Evolutionary conservation across 2,113 vertebrate genomes (phyloP).

Genomic region (Caranx melampygus): DNA sequence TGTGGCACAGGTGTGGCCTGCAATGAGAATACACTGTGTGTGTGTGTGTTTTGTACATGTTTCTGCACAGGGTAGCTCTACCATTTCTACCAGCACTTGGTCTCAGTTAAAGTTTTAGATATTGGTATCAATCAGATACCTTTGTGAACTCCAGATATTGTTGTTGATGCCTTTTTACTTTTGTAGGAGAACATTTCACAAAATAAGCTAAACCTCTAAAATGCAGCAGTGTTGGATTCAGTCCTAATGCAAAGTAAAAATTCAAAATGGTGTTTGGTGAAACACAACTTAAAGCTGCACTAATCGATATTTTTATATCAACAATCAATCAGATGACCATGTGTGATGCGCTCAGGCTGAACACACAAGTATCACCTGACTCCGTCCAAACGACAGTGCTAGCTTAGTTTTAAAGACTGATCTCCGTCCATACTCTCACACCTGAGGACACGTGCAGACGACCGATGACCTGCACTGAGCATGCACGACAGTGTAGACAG

Average conservation of each 20-base stretch:
- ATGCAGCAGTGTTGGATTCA: neutral
- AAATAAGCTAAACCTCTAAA: constrained; percentile 25
- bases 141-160: neutral
- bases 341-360: neutral
- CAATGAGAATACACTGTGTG: constrained; percentile 43
- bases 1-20: constrained; percentile 46
- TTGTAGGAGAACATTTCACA: neutral
- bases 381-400: too few relatives aligned
- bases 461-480: too few relatives aligned
- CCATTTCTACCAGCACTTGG: neutral
- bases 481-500: too few relatives aligned
- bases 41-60: constrained; percentile 6
- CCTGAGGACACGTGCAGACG: too few relatives aligned
- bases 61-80: constrained; percentile 4
- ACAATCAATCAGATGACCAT: neutral
- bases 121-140: neutral
- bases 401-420: too few relatives aligned
- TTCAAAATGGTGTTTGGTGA: too few relatives aligned
- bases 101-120: neutral
- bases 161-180: neutral
- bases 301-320: neutral
- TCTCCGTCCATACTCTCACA: too few relatives aligned
- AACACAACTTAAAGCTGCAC: neutral
- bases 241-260: too few relatives aligned
- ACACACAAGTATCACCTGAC: neutral